phyloP scores from a whole-genome alignment of 2,888 invertebrate species.

The Craniophora ligustri region DNA sequence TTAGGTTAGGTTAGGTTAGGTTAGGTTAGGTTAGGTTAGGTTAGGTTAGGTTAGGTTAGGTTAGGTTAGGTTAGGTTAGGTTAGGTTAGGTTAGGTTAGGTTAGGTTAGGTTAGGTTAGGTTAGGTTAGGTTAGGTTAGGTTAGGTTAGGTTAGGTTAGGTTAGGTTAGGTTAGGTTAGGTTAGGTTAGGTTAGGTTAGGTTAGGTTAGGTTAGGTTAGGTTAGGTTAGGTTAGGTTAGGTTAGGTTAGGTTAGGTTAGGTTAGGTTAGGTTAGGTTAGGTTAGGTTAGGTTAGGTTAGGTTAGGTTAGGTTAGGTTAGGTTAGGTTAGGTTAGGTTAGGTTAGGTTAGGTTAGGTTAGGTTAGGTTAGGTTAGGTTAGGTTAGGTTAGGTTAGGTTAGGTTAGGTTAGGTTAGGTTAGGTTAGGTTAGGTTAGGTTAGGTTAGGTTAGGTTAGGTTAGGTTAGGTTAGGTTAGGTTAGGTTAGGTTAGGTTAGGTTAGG shows the following conservation, averaged over 20 bases:
- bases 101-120: slow-evolving; percentile 39
- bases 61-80: slow-evolving; percentile 48
- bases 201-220: slow-evolving; percentile 44
- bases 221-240: slow-evolving; percentile 45
- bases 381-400: slow-evolving; percentile 46
- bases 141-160: slow-evolving; percentile 33
- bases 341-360: slow-evolving; percentile 47
- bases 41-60: slow-evolving; percentile 48
- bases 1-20: slow-evolving; percentile 49
- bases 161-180: slow-evolving; percentile 26
- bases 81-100: slow-evolving; percentile 49
- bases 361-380: slow-evolving; percentile 48
- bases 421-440: slow-evolving; percentile 32
- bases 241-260: slow-evolving; percentile 46
- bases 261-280: slow-evolving; percentile 25
- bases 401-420: slow-evolving; percentile 46
- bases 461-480: slow-evolving; percentile 5
- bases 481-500: slow-evolving; percentile 36
- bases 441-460: slow-evolving; percentile 17
- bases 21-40: slow-evolving; percentile 50
- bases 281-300: slow-evolving; percentile 41
- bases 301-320: slow-evolving; percentile 40
- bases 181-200: slow-evolving; percentile 37
- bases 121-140: slow-evolving; percentile 32
- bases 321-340: slow-evolving; percentile 40